Percentiles rank a stretch among this genome's conserved stretches.
phyloP scores from a whole-genome alignment of 2,113 vertebrate genomes.

The Syngnathus scovelli region DNA sequence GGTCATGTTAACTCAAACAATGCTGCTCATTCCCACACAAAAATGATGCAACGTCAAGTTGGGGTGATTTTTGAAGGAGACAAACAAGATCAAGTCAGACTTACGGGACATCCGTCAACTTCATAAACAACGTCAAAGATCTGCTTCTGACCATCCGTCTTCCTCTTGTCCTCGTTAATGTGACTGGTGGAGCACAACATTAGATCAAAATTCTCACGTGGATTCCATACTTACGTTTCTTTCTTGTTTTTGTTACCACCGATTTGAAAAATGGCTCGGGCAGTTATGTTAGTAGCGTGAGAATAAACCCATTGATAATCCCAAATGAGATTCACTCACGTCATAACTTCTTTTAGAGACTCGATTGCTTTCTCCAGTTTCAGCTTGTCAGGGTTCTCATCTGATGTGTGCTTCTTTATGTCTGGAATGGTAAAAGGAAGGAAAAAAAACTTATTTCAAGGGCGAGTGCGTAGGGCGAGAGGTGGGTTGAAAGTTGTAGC shows the following conservation, averaged over 20 bases:
- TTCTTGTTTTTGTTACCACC: too few species aligned
- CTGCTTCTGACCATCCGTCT: conserved; percentile 96
- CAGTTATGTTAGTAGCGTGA: too few species aligned
- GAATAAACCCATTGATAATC: neutral
- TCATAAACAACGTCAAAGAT: conserved; percentile 99
- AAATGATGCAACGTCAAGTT: neutral
- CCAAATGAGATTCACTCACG: conserved; percentile 73
- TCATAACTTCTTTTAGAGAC: conserved; percentile 97
- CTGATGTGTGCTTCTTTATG: conserved; percentile 92
- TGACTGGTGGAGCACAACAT: conserved; percentile 67
- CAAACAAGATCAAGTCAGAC: conserved; percentile 41
- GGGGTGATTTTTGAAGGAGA: neutral
- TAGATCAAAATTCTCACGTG: neutral
- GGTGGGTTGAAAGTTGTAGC: too few species aligned
- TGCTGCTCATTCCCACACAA: neutral
- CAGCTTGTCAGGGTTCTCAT: conserved; percentile 92
- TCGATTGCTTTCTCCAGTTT: conserved; percentile 92
- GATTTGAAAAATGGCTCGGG: too few species aligned
- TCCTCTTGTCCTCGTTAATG: conserved; percentile 98
- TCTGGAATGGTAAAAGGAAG: conserved; percentile 64
- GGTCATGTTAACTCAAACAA: too few species aligned
- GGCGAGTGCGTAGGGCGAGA: too few species aligned
- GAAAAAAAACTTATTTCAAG: neutral
- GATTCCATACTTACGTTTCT: neutral
- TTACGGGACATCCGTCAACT: conserved; percentile 96